Evolutionary conservation across 2,797 vertebrate species (phyloP).

Genomic region (Salarias fasciatus): DNA sequence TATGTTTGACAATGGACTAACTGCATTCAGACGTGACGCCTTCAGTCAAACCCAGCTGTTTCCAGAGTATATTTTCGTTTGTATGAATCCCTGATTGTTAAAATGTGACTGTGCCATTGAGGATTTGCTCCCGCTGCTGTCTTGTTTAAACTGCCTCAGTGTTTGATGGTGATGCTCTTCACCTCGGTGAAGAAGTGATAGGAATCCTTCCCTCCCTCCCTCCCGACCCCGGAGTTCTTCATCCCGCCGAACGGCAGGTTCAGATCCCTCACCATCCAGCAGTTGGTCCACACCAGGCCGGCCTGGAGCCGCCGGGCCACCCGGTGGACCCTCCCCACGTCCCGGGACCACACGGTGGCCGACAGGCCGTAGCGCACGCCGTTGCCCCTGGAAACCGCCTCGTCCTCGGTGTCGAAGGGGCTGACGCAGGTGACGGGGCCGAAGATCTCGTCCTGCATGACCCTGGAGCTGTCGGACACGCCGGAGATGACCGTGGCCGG

Average conservation of each 20-base stretch:
- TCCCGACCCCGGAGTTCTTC: conserved; percentile 94
- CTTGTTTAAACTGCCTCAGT: conserved; percentile 72
- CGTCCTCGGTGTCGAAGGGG: conserved; percentile 91
- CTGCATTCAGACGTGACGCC: too few relatives aligned
- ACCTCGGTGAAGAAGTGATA: conserved; percentile 97
- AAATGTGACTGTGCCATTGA: neutral
- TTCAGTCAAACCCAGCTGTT: too few relatives aligned
- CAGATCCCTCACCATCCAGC: conserved; percentile 95
- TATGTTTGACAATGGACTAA: too few relatives aligned
- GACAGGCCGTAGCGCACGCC: conserved; percentile 90
- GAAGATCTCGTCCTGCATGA: conserved; percentile 99
- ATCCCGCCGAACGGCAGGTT: conserved; percentile 97
- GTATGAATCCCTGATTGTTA: too few relatives aligned
- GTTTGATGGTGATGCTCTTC: conserved; percentile 92
- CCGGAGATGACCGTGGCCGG: conserved; percentile 89
- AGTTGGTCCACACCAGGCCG: conserved; percentile 96
- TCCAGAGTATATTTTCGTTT: too few relatives aligned
- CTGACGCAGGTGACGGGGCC: conserved; percentile 93
- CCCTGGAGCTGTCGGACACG: conserved; percentile 85
- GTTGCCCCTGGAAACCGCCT: conserved; percentile 90
- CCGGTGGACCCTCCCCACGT: conserved; percentile 88
- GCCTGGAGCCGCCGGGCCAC: conserved; percentile 88
- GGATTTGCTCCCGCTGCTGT: too few relatives aligned
- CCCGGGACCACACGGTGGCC: conserved; percentile 90
- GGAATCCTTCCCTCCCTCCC: conserved; percentile 94